Percentiles rank a stretch among this genome's conserved stretches.
phyloP scores from a whole-genome alignment of 2,797 vertebrate species.

The Lagodon rhomboides region DNA sequence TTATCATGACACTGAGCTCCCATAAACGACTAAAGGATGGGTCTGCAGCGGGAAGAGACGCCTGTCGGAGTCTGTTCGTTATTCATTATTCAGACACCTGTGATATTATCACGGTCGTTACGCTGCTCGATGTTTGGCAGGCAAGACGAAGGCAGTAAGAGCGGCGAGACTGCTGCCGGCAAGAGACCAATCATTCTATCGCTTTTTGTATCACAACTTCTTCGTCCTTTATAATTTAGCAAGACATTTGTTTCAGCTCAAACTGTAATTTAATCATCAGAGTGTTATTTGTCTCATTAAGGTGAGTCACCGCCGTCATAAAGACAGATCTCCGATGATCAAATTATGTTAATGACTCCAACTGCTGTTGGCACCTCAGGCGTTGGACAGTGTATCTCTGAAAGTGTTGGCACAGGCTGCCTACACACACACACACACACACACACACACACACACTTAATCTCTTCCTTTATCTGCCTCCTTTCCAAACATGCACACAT shows the following conservation, averaged over 20 bases:
- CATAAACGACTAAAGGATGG: background rate
- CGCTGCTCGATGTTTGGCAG: constrained; percentile 22
- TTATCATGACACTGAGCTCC: constrained; percentile 12
- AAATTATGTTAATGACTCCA: constrained; percentile 47
- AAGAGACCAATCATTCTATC: constrained; percentile 9
- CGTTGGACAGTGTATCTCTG: constrained; percentile 15
- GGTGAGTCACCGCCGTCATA: constrained; percentile 2
- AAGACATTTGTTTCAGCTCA: constrained; percentile 10
- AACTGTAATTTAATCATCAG: constrained; percentile 30
- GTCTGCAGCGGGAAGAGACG: background rate
- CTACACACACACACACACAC: constrained; percentile 1
- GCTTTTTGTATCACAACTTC: background rate
- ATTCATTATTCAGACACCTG: constrained; percentile 13
- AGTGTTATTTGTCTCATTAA: constrained; percentile 5
- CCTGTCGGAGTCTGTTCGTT: constrained; percentile 2
- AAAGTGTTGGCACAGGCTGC: constrained; percentile 31
- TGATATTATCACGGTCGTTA: constrained; percentile 26
- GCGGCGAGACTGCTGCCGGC: constrained; percentile 11
- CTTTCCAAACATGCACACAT: background rate
- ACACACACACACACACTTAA: background rate
- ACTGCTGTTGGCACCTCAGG: constrained; percentile 41
- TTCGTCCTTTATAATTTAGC: background rate
- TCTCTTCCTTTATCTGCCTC: background rate
- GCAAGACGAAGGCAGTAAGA: background rate
- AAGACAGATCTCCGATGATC: constrained; percentile 27